A percentile compares a stretch with the other conserved stretches of the same genome.
These are phyloP conservation scores for Caenorhabditis elegans DNA, from an alignment of 1,140 invertebrate species.

Conservation along the genomic window WBcel235 BX284606.5:971501-972000, in stretches of 20 bases:
- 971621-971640: constrained; percentile 43
- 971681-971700: constrained; percentile 52
- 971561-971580: no score
- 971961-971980: no score
- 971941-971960: no score
- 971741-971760: neutral
- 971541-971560: no score
- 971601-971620: no score
- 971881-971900: constrained; percentile 75
- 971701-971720: constrained; percentile 54
- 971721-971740: neutral
- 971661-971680: constrained; percentile 62
- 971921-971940: no score
- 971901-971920: no score
- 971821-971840: constrained; percentile 78
- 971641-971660: constrained; percentile 65
- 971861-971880: constrained; percentile 84
- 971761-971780: neutral
- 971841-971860: constrained; percentile 89
- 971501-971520: no score
- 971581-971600: no score
- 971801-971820: constrained; percentile 58
- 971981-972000: no score
- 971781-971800: no score
- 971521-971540: no score